phyloP scores from a whole-genome alignment of 1,140 invertebrate genomes.

The Adelges cooleyi region DNA sequence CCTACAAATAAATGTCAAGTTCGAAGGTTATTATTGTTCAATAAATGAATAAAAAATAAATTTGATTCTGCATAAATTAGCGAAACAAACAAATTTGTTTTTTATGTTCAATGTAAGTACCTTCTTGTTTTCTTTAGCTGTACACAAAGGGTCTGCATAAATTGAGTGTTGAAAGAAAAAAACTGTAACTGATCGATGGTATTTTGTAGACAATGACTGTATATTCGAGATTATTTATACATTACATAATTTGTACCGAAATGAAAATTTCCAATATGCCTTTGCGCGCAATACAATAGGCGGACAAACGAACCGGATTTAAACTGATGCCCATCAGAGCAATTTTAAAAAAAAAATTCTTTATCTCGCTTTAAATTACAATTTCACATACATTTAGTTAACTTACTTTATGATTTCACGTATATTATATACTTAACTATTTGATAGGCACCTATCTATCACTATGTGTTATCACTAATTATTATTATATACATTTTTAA shows the following conservation, averaged over 20 bases:
- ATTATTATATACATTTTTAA: too few species aligned
- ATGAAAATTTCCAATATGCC: constrained; percentile 22
- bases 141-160: constrained; percentile 24
- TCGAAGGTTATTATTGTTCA: constrained; percentile 20
- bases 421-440: too few species aligned
- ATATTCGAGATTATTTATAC: neutral
- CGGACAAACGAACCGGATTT: constrained; percentile 19
- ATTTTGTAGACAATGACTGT: constrained; percentile 21
- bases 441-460: too few species aligned
- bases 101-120: constrained; percentile 17
- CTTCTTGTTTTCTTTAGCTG: constrained; percentile 9
- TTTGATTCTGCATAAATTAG: neutral
- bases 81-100: constrained; percentile 4
- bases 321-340: neutral
- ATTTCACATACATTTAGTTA: too few species aligned
- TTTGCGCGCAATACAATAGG: constrained; percentile 16
- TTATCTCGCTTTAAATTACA: too few species aligned
- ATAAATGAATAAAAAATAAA: constrained; percentile 9
- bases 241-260: constrained; percentile 25
- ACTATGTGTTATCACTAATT: too few species aligned
- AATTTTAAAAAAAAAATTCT: too few species aligned
- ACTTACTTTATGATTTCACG: too few species aligned
- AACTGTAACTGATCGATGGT: constrained; percentile 17
- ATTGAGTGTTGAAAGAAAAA: constrained; percentile 14
- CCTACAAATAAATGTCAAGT: constrained; percentile 26